Conservation (phyloP, 2,888 invertebrate genomes). For the Limnephilus rhombicus region DNA sequence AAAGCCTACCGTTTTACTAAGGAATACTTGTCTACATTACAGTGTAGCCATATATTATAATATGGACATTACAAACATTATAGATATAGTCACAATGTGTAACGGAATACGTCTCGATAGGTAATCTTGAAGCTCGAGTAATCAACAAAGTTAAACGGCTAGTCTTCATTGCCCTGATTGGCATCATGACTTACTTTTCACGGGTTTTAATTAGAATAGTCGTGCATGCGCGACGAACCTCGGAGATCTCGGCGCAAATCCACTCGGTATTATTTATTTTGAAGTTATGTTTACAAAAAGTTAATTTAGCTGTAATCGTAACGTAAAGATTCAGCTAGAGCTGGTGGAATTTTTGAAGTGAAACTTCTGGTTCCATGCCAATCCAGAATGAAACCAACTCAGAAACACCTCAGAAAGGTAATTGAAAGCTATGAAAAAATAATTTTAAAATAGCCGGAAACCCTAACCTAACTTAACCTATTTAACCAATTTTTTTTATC, state of each 20-base stretch:
- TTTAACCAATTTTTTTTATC: too few relatives aligned
- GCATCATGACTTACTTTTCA: slow-evolving; percentile 4
- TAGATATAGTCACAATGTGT: not conserved
- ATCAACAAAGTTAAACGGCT: slow-evolving; percentile 3
- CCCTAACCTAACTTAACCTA: too few relatives aligned
- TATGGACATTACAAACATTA: not conserved
- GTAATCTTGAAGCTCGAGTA: slow-evolving; percentile 2
- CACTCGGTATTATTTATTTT: not conserved
- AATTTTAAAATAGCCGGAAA: too few relatives aligned
- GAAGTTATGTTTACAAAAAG: not conserved
- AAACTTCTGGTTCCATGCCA: too few relatives aligned
- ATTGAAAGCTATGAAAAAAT: too few relatives aligned
- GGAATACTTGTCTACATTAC: not conserved
- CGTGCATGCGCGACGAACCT: not conserved
- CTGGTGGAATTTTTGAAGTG: too few relatives aligned
- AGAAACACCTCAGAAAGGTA: too few relatives aligned
- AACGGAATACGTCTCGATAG: not conserved
- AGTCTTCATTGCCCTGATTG: not conserved
- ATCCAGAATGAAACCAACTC: too few relatives aligned
- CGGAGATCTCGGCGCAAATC: not conserved
- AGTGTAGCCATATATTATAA: not conserved
- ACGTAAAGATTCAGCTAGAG: not conserved
- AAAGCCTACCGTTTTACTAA: not conserved
- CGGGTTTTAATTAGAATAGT: not conserved
- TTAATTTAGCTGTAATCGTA: not conserved